Percentiles rank a stretch among this genome's conserved stretches.
These are phyloP conservation scores for Platycheirus albimanus DNA, from an alignment of 2,888 invertebrate genomes.

Conservation along the genomic window DNA sequence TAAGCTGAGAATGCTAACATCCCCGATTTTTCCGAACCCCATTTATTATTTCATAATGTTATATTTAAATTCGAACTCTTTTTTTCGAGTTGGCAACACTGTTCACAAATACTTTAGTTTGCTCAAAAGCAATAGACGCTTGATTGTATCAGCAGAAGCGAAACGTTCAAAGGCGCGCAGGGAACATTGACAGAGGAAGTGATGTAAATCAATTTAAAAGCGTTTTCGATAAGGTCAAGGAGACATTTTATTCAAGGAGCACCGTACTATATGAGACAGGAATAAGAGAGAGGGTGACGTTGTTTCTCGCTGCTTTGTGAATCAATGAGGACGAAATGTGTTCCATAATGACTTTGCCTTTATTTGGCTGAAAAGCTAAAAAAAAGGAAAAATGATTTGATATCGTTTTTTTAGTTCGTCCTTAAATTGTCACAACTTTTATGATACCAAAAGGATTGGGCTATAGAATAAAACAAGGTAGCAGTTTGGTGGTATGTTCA, in stretches of 20 bases:
- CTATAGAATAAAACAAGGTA: background rate
- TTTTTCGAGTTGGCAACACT: background rate
- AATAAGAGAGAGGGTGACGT: background rate
- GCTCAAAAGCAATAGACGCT: slow-evolving; percentile 42
- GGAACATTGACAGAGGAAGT: slow-evolving; percentile 12
- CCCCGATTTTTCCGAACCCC: too few relatives aligned
- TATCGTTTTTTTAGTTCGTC: background rate
- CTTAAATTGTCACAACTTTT: slow-evolving; percentile 52
- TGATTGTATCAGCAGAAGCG: slow-evolving; percentile 48
- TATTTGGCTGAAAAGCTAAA: slow-evolving; percentile 52
- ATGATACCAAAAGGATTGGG: slow-evolving; percentile 12
- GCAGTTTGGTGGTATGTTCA: slow-evolving; percentile 1
- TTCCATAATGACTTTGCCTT: slow-evolving; percentile 38
- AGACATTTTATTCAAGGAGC: slow-evolving; percentile 8
- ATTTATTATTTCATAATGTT: too few relatives aligned
- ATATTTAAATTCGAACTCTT: too few relatives aligned
- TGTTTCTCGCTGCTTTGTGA: background rate
- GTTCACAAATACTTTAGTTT: slow-evolving; percentile 12
- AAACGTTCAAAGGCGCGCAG: slow-evolving; percentile 6
- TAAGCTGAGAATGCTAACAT: too few relatives aligned
- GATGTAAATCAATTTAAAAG: slow-evolving; percentile 59
- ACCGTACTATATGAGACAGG: background rate
- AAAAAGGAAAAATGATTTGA: slow-evolving; percentile 52
- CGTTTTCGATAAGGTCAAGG: slow-evolving; percentile 62
- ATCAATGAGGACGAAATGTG: slow-evolving; percentile 51